Percentiles rank a stretch among this genome's conserved stretches.
phyloP scores from a whole-genome alignment of 2,888 invertebrate species.

The Cosmopolites sordidus region DNA sequence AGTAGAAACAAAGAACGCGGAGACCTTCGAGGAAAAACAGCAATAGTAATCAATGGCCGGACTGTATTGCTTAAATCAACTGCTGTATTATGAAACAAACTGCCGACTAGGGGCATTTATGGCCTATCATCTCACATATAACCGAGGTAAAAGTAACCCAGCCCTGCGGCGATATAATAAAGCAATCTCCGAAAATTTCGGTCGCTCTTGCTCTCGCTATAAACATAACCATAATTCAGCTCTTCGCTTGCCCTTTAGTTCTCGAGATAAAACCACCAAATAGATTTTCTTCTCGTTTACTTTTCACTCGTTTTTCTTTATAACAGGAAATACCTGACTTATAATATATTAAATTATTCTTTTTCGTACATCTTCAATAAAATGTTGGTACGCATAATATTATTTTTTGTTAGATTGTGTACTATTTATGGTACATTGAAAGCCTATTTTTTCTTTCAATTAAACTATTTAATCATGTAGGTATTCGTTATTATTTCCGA shows the following conservation, averaged over 20 bases:
- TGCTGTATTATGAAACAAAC: conserved; percentile 44
- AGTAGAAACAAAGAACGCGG: conserved; percentile 39
- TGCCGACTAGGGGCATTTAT: conserved; percentile 46
- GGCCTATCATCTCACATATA: conserved; percentile 47
- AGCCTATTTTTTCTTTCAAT: too few relatives aligned
- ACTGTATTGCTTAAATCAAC: conserved; percentile 47
- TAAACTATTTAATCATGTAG: too few relatives aligned
- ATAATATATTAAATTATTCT: too few relatives aligned
- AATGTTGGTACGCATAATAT: too few relatives aligned
- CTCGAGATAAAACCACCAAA: conserved; percentile 26
- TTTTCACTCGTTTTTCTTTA: neutral
- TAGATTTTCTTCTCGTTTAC: conserved; percentile 10
- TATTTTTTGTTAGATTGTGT: too few relatives aligned
- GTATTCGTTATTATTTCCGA: too few relatives aligned
- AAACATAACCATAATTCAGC: conserved; percentile 50
- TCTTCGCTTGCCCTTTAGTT: conserved; percentile 37
- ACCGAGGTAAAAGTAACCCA: conserved; percentile 45
- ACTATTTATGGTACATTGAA: too few relatives aligned
- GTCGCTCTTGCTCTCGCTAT: conserved; percentile 44
- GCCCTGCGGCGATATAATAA: conserved; percentile 47
- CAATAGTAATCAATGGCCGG: conserved; percentile 42
- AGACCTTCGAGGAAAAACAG: conserved; percentile 29
- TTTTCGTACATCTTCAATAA: too few relatives aligned
- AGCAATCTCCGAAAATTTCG: conserved; percentile 47
- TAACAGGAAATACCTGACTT: too few relatives aligned